Evolutionary conservation across 2,888 invertebrate species (phyloP), one percentile per base, ranked within the genome.

Genomic region (Cephus runcator): DNA sequence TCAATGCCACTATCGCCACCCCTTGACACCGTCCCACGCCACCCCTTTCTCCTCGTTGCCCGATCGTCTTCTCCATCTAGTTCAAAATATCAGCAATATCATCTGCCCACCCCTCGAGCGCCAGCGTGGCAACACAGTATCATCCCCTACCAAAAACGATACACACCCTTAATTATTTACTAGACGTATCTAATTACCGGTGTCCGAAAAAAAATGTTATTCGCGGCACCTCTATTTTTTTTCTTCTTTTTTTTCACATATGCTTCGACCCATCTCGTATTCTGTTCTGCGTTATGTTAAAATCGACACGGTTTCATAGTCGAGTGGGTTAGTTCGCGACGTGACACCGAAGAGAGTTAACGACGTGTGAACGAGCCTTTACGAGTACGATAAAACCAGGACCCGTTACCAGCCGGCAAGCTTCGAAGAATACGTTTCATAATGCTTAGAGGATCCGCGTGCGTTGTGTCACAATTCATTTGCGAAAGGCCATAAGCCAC

Each of bases 1-100:
- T 75, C 77, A 75, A 77, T 77, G 77, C 75, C 11, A 56, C 34
- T 34, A 12, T 6, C 40, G 36, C 15, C 56, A 56, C 56, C 56
- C 56, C 56, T 23, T 56, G 56, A 23, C 56, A 9, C 23, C 56
- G 0, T 56, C 9, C 56, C 9, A 4, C 6, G 4, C 15, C 15
- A 0, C 23, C 23, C 23, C 9, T 6, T 56, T 0, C 15, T 23
- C 56, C 56, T 9, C 15, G 15, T 15, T 56, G 9, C 56, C 56
- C 56, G 56, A 56, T 23, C 23, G 56, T 56, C 56, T 56, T 56
- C 56, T 23, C 23, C 23, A 56, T 0, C 56, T 9, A 23, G 56
- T 56, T 56, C 56, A 23, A 56, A 56, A 56, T 23, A 56, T 56
- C 56, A 9, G 40, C 23, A 23, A 6, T 23, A 9, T 23, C 56